phyloP scores from a whole-genome alignment of 2,113 vertebrate species.

The Panthera tigris region DNA sequence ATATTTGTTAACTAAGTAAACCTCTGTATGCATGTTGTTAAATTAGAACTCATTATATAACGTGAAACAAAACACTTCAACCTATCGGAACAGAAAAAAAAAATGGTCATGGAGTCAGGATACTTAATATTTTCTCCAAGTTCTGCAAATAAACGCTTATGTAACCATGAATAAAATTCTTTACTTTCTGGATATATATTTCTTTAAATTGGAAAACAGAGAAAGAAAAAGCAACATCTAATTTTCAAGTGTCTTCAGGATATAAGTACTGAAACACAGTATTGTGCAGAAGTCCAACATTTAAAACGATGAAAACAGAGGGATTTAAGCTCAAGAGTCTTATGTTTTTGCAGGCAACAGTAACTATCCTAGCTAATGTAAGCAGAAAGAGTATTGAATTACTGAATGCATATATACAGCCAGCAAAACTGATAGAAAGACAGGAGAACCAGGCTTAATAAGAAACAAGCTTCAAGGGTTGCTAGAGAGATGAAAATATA shows the following conservation, averaged over 20 bases:
- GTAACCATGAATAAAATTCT: not conserved
- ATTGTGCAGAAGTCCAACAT: not conserved
- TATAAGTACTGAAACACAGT: not conserved
- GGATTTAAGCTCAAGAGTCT: not conserved
- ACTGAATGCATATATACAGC: not conserved
- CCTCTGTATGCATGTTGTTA: not conserved
- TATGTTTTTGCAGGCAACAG: not conserved
- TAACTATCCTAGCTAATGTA: not conserved
- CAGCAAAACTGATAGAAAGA: not conserved
- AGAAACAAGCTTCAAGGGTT: not conserved
- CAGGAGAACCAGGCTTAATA: not conserved
- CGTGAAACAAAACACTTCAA: not conserved
- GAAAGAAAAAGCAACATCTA: not conserved
- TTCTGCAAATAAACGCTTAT: not conserved
- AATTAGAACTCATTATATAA: not conserved
- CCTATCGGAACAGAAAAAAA: not conserved
- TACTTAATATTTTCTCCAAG: not conserved
- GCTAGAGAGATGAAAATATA: not conserved
- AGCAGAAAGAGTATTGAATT: not conserved
- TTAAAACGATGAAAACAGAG: not conserved
- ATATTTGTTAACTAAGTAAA: not conserved
- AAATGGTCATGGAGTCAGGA: not conserved
- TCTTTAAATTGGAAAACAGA: not conserved
- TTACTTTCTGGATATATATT: not conserved
- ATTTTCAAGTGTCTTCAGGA: not conserved